Conservation (phyloP, 35 echinoderm and acorn worm genomes). For the Ptychodera flava region DNA sequence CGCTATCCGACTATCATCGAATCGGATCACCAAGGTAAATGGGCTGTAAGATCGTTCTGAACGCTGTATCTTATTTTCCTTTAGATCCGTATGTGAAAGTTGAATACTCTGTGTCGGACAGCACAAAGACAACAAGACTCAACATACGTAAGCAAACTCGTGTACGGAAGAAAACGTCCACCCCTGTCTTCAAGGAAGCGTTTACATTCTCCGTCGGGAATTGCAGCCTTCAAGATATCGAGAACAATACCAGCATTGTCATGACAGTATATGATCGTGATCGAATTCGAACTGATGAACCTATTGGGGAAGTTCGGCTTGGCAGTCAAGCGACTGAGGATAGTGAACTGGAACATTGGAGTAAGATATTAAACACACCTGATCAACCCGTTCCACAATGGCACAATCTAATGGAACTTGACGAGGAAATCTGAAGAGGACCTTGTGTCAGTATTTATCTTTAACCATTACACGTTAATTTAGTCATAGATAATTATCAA, state of each 20-base stretch:
- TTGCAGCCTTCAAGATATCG: slow-evolving; percentile 50
- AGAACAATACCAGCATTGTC: slow-evolving; percentile 46
- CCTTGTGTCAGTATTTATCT: too few relatives aligned
- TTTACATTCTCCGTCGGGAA: slow-evolving; percentile 46
- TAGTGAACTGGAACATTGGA: slow-evolving; percentile 60
- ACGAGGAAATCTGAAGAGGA: neutral
- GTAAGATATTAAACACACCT: slow-evolving; percentile 22
- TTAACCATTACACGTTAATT: too few relatives aligned
- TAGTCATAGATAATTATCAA: too few relatives aligned
- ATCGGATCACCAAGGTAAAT: too few relatives aligned
- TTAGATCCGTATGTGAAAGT: neutral
- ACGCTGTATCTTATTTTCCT: neutral
- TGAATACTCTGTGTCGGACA: neutral
- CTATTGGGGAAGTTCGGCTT: slow-evolving; percentile 46
- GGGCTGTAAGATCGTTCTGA: neutral
- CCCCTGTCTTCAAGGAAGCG: slow-evolving; percentile 68
- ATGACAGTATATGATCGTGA: slow-evolving; percentile 37
- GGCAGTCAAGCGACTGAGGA: slow-evolving; percentile 38
- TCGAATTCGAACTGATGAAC: slow-evolving; percentile 16
- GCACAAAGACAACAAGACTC: neutral
- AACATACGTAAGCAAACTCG: slow-evolving; percentile 5
- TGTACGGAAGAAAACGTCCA: slow-evolving; percentile 3
- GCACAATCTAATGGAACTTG: neutral
- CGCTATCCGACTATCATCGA: too few relatives aligned
- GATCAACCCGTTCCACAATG: slow-evolving; percentile 12